phyloP scores from a whole-genome alignment of 2,888 invertebrate genomes.

The Plebejus anna region DNA sequence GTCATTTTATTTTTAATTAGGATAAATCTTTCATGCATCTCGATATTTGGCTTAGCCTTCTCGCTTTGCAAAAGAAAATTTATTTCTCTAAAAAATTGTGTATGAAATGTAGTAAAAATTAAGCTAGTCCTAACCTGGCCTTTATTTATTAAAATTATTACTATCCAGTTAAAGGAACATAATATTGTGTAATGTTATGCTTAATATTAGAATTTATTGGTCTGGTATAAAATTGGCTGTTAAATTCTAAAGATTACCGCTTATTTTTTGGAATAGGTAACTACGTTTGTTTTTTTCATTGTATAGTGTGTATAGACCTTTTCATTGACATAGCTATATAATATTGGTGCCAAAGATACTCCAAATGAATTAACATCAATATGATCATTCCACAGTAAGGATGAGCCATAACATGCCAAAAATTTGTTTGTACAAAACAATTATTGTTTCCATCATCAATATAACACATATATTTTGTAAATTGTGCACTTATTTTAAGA shows the following conservation, averaged over 20 bases:
- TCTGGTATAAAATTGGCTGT: constrained; percentile 14
- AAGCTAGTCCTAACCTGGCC: constrained; percentile 13
- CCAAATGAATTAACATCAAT: constrained; percentile 69
- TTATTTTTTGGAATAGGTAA: not conserved
- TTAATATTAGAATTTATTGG: not conserved
- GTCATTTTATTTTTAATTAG: not conserved
- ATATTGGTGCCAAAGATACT: constrained; percentile 78
- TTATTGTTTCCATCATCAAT: constrained; percentile 30
- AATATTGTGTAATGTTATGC: not conserved
- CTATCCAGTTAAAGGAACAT: not conserved
- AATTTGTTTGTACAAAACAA: constrained; percentile 45
- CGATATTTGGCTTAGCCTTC: not conserved
- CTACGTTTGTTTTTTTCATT: not conserved
- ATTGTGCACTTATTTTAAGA: not conserved
- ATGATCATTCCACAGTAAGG: constrained; percentile 65
- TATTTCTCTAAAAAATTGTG: not conserved
- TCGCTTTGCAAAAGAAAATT: not conserved
- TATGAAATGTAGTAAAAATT: not conserved
- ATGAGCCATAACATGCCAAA: constrained; percentile 71
- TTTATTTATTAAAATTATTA: not conserved
- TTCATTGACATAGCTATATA: constrained; percentile 51
- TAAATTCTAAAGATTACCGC: not conserved
- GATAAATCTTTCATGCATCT: not conserved
- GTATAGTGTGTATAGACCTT: constrained; percentile 21
- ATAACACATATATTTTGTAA: not conserved